Base-by-base conservation (phyloP, 1,140 invertebrate species). In the Cyclina sinensis region DNA sequence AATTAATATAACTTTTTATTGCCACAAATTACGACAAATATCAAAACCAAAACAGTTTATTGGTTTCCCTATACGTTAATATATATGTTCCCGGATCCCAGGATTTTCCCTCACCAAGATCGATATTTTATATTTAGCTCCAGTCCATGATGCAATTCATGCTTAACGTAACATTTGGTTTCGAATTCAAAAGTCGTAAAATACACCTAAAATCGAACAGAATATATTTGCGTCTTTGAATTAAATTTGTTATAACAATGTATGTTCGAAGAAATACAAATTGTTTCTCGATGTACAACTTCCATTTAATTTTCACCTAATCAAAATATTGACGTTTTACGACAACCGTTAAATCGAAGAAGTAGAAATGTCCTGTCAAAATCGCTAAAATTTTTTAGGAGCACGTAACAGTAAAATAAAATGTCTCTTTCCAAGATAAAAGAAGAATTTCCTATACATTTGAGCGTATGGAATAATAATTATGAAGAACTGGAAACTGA, bases 391-490 rank as follows among this genome's bases (percentile, higher is more conserved):
- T 43, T 57, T 27, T 9, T 9, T 57, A 5, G 18, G 54, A 30
- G 27, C 30, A 30, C 7, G 7, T 65, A 16, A 30, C 59, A 7
- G 18, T 30, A 16, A 7, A 30, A 30, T 43, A 89, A 73, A 11
- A 92, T 91, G 91, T 80, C 90, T 32, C 57, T 89, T 37, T 86
- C 88, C 43, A 54, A 81, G 35, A 54, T 93, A 21, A 74, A 89
- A 79, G 78, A 92, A 78, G 91, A 94, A 89, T 98, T 97, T 96
- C 98, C 98, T 21, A 93, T 98, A 59, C 98, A 98, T 95, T 97
- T 97, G 96, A 96, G 97, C 68, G 97, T 98, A 9, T 98, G 98
- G 98, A 96, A 97, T 92, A 98, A 98, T 94, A 96, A 97, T 89
- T 97, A 96, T 91, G 95, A 96, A 90, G 96, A 97, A 92, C 96